Base-by-base conservation (phyloP, 2,888 invertebrate genomes). In the Tetragonula carbonaria region DNA sequence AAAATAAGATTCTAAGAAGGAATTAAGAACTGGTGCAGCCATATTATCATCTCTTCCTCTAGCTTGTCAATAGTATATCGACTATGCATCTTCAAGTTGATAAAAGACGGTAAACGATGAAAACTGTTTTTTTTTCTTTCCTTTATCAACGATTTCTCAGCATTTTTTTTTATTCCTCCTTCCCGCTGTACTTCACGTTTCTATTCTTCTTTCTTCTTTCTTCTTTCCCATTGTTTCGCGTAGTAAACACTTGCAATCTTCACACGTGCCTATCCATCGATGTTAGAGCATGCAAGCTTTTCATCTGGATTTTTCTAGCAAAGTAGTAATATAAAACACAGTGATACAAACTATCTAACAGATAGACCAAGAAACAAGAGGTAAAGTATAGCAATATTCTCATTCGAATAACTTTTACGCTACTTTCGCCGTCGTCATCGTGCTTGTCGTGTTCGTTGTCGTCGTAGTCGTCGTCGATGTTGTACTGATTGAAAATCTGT, bases 261-360 rank as follows among this genome's bases (percentile, higher is more conserved):
- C 14, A 28, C 8, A 45, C 8, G 45, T 45, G 45, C 45, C 8
- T 14, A 21, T 53, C 6, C 21, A 4, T 4, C 21, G 14, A 53
- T 1, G 68, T 68, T 28, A 28, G 16, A 4, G 68, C 75, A 67
- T 75, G 68, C 28, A 45, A 59, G 68, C 68, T 59, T 68, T 21
- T 21, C 21, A 45, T 16, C 14, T 45, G 33, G 14, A 21, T n/a
- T 57, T 75, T 21, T 21, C 2, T 57, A 23, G 14, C 11, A 45
- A 23, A 4, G 18, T n/a, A 53, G 11, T 21, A 33, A 14, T 6
- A 14, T 28, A 13, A 28, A 70, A 33, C 3, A 11, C 6, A 18
- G 5, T 33, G 8, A 45, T 8, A 45, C 8, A 45, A 45, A 45
- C 45, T 45, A 45, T 45, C 45, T 11, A 45, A 65, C 13, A 33